Conservation (phyloP, 2,113 vertebrate genomes). For the Arizona elegans region DNA sequence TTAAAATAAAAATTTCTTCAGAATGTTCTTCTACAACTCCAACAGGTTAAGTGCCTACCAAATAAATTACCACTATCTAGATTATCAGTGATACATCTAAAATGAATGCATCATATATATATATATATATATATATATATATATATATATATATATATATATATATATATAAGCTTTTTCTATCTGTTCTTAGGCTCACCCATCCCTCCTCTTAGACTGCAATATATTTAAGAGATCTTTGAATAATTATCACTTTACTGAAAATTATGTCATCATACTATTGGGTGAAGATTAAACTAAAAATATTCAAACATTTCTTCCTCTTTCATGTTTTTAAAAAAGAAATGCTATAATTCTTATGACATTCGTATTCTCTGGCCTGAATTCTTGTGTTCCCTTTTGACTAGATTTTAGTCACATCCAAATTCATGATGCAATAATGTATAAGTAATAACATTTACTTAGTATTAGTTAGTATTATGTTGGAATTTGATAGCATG, state of each 20-base stretch:
- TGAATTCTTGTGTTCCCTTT: background rate
- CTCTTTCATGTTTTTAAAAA: background rate
- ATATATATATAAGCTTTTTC: background rate
- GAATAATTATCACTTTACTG: background rate
- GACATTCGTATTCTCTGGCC: background rate
- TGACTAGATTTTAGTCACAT: background rate
- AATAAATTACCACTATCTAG: background rate
- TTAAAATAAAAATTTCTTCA: slow-evolving; percentile 6
- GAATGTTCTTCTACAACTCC: background rate
- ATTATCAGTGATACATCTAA: background rate
- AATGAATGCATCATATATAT: background rate
- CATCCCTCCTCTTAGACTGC: background rate
- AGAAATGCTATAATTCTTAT: background rate
- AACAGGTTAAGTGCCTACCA: background rate
- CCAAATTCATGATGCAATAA: background rate
- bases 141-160: no score
- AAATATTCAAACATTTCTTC: background rate
- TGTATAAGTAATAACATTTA: background rate
- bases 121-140: no score
- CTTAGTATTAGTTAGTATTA: background rate
- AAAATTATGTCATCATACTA: background rate
- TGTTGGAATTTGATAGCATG: background rate
- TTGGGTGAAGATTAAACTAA: background rate
- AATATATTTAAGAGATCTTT: background rate
- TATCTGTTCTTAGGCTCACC: background rate